Base-by-base conservation (phyloP, 2,113 vertebrate genomes). In the Oplegnathus fasciatus region DNA sequence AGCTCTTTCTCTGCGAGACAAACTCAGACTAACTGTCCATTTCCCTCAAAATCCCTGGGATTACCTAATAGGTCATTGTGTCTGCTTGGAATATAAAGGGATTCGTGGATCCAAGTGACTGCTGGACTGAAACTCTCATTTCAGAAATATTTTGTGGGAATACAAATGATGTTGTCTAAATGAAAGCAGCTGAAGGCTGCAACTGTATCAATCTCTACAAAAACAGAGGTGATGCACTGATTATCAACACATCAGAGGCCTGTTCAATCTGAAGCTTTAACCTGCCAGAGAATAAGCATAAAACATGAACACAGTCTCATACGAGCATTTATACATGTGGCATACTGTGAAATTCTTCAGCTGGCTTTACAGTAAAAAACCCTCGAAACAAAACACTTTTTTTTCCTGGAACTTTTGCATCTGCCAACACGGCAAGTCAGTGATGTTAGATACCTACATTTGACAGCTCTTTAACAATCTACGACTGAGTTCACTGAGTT, bases 1-100 rank as follows among this genome's bases (percentile, higher is more conserved):
- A 90, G 91, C 89, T 71, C 82, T 83, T 85, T 92, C 90, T 86
- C 82, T 77, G 60, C 14, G 54, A 82, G 83, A 75, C 92, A 91
- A 90, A 84, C 91, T 68, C 88, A 85, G 86, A 92, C 91, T 93
- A 93, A 94, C 94, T 91, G 90, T 83, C 91, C 92, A 92, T 93
- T 94, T 93, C 90, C 88, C 64, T 85, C 81, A 72, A 91, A 94
- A 94, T 92, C 94, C 93, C 86, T 11, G 11, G 90, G 94, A 94
- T 95, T 94, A 95, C 92, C 90, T 91, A 92, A 95, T 93, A 95
- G 94, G 94, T 94, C 93, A 94, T 83, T 30, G 81, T 82, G 85
- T 83, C 86, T 90, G 91, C 83, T 72, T 61, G 84, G 89, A 89
- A 91, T 83, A 93, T 89, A 88, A 90, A 80, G 65, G 75, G 61